Evolutionary conservation across 2,888 invertebrate genomes (phyloP).

Genomic region (Priocnemis perturbator): DNA sequence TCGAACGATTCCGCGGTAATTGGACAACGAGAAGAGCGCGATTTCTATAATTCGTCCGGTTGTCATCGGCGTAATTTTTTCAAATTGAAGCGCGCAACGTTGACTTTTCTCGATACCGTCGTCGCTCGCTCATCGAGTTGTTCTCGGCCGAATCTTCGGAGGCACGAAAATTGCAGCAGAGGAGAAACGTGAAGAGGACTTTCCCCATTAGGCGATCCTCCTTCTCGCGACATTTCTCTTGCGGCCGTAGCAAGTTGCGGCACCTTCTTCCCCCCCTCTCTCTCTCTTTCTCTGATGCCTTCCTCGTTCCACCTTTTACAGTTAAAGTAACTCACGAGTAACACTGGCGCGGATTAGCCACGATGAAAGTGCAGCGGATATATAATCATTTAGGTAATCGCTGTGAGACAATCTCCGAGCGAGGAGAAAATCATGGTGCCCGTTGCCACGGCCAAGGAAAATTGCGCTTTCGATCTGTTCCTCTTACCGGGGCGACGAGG

Average conservation of each 20-base stretch:
- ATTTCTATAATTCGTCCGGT: no score
- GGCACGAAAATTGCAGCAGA: background rate
- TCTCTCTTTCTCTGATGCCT: background rate
- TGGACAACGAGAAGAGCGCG: no score
- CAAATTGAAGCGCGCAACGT: no score
- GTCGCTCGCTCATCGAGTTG: no score
- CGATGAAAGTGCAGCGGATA: conserved; percentile 61
- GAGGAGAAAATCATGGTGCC: conserved; percentile 47
- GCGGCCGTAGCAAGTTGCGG: background rate
- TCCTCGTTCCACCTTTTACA: conserved; percentile 8
- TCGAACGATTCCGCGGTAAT: no score
- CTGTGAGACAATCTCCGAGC: conserved; percentile 58
- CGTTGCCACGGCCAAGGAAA: conserved; percentile 60
- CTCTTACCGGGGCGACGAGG: conserved; percentile 31
- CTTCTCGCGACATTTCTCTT: background rate
- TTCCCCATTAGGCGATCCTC: conserved; percentile 14
- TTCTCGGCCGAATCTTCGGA: no score
- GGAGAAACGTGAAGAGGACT: background rate
- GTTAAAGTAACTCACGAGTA: conserved; percentile 10
- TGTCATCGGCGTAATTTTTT: no score
- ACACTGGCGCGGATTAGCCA: conserved; percentile 21
- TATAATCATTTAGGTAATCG: conserved; percentile 63
- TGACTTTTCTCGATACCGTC: no score
- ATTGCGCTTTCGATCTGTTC: conserved; percentile 52
- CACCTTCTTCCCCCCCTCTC: background rate